These are phyloP conservation scores for Actinia equina DNA, from an alignment of 64 coral and sea anemone species.

Conservation along the genomic window DNA sequence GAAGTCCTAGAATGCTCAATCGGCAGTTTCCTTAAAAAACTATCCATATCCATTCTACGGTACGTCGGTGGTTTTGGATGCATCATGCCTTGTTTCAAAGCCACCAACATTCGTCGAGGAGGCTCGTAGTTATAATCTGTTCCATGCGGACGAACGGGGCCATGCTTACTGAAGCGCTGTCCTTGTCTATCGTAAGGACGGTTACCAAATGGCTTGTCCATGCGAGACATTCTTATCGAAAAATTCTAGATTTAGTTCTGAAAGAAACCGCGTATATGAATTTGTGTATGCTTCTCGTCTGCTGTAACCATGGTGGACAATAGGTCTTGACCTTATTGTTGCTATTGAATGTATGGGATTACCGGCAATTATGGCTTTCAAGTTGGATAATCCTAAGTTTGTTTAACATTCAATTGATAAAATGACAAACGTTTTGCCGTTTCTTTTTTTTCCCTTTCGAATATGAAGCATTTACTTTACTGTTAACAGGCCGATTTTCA, in stretches of 20 bases:
- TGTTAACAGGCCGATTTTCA: background rate
- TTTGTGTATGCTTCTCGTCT: slow-evolving; percentile 2
- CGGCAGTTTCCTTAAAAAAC: slow-evolving; percentile 77
- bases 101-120: slow-evolving; percentile 85
- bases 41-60: slow-evolving; percentile 79
- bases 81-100: slow-evolving; percentile 92
- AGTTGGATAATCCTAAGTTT: background rate
- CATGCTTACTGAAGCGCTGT: slow-evolving; percentile 65
- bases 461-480: background rate
- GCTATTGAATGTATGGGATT: slow-evolving; percentile 3
- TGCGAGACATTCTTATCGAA: slow-evolving; percentile 52
- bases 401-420: background rate
- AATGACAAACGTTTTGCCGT: background rate
- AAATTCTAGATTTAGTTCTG: background rate
- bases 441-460: background rate
- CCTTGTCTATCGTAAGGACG: slow-evolving; percentile 92
- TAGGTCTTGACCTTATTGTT: background rate
- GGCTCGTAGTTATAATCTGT: slow-evolving; percentile 87
- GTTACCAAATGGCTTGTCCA: slow-evolving; percentile 57
- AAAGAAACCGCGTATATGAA: background rate
- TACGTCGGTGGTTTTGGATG: slow-evolving; percentile 94
- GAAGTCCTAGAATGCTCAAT: slow-evolving; percentile 97
- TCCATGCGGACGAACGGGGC: slow-evolving; percentile 70
- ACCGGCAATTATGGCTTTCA: background rate
- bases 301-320: slow-evolving; percentile 3